A percentile compares a stretch with the other conserved stretches of the same genome.
These are phyloP conservation scores for Hyperoplus lanceolatus DNA, from an alignment of 2,797 vertebrate species.

Conservation along the genomic window DNA sequence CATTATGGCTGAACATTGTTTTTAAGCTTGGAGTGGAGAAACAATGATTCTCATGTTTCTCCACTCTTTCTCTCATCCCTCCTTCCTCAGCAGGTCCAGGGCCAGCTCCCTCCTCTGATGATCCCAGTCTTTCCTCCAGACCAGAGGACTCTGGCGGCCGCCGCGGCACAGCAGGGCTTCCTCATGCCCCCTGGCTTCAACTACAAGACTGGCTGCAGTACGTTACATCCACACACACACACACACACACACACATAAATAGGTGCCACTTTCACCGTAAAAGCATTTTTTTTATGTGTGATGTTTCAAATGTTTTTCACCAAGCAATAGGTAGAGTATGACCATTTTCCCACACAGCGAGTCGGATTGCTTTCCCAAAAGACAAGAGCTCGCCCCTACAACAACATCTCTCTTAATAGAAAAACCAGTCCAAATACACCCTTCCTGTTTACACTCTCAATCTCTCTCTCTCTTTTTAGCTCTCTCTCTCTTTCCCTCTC, in stretches of 20 bases:
- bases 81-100: conserved; percentile 95
- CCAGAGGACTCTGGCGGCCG: conserved; percentile 95
- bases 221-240: conserved; percentile 79
- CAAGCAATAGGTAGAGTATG: conserved; percentile 55
- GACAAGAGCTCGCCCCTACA: conserved; percentile 65
- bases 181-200: conserved; percentile 98
- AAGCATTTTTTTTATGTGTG: conserved; percentile 36
- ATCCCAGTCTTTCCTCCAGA: conserved; percentile 98
- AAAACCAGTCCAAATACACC: conserved; percentile 79
- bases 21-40: neutral
- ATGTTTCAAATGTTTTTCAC: conserved; percentile 49
- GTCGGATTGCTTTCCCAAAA: conserved; percentile 69
- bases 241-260: conserved; percentile 12
- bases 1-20: neutral
- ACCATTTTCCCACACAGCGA: conserved; percentile 70
- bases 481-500: conserved; percentile 52
- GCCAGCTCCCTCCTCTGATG: conserved; percentile 98
- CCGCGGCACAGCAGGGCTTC: conserved; percentile 98
- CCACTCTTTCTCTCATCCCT: neutral
- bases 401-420: conserved; percentile 76
- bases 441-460: conserved; percentile 80
- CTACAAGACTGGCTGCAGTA: conserved; percentile 99
- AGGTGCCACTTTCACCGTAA: conserved; percentile 35
- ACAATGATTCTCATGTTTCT: conserved; percentile 25
- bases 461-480: conserved; percentile 54